Conservation (phyloP, 2,797 vertebrate genomes). For the Aulostomus chinensis region DNA sequence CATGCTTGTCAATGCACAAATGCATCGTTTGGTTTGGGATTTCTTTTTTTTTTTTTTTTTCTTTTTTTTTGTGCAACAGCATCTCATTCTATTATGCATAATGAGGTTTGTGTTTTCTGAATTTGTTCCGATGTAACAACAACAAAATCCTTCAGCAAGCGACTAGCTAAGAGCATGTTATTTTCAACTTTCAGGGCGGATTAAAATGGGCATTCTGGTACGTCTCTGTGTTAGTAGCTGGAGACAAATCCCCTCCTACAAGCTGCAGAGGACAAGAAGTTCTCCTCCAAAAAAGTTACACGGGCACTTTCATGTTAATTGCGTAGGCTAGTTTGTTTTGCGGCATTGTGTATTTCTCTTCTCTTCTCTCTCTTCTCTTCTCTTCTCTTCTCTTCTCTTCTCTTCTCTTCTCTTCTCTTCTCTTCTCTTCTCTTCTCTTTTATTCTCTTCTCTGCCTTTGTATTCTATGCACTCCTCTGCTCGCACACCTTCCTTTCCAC, state of each 20-base stretch:
- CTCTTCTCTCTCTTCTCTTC: too few relatives aligned
- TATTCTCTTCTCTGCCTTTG: slow-evolving; percentile 4
- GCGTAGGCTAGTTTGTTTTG: slow-evolving; percentile 55
- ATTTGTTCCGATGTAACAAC: slow-evolving; percentile 55
- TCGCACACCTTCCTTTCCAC: slow-evolving; percentile 7
- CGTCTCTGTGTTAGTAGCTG: slow-evolving; percentile 60
- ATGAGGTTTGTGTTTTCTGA: slow-evolving; percentile 55
- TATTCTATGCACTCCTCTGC: slow-evolving; percentile 1
- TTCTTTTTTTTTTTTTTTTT: too few relatives aligned
- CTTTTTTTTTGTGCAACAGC: slow-evolving; percentile 40
- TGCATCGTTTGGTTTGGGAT: too few relatives aligned
- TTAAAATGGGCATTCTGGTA: slow-evolving; percentile 64
- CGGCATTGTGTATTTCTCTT: slow-evolving; percentile 44
- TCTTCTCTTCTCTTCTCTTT: neutral
- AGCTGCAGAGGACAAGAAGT: slow-evolving; percentile 56
- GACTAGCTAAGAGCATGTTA: slow-evolving; percentile 67
- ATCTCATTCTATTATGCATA: slow-evolving; percentile 53
- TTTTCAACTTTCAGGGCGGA: slow-evolving; percentile 70
- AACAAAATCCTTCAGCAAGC: slow-evolving; percentile 64
- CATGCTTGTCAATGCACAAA: neutral
- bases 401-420: slow-evolving; percentile 2
- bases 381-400: slow-evolving; percentile 11
- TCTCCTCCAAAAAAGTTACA: slow-evolving; percentile 36
- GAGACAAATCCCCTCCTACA: slow-evolving; percentile 65
- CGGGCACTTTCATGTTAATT: slow-evolving; percentile 49